phyloP scores from a whole-genome alignment of 2,888 invertebrate species.

The Pinctada fucata region DNA sequence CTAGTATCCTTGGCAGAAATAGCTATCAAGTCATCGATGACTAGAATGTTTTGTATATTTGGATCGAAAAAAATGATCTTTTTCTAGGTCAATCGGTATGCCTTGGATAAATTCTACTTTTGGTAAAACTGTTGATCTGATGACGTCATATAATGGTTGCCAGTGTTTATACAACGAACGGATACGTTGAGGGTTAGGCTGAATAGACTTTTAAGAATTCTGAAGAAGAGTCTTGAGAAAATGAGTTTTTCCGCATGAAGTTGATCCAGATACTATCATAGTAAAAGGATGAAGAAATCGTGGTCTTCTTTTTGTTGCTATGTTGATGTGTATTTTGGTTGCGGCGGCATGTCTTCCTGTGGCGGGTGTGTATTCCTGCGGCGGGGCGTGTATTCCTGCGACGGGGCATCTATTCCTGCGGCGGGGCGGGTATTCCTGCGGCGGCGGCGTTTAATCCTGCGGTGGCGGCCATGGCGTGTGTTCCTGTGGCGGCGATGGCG shows the following conservation, averaged over 20 bases:
- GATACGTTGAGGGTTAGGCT: conserved; percentile 33
- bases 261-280: conserved; percentile 17
- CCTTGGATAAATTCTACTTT: conserved; percentile 11
- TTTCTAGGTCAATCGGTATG: too few relatives aligned
- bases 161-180: conserved; percentile 41
- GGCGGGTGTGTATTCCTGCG: not conserved
- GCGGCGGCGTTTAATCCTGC: too few relatives aligned
- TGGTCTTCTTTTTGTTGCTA: not conserved
- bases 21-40: conserved; percentile 40
- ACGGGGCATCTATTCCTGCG: too few relatives aligned
- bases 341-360: conserved; percentile 1
- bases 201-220: not conserved
- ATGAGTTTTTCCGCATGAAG: conserved; percentile 22
- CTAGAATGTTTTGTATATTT: conserved; percentile 27
- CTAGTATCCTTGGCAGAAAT: conserved; percentile 20
- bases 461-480: not conserved
- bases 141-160: conserved; percentile 44
- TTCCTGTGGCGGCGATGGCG: too few relatives aligned
- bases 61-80: conserved; percentile 12
- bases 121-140: conserved; percentile 33
- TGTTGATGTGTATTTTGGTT: too few relatives aligned
- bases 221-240: conserved; percentile 19
- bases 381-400: too few relatives aligned
- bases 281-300: conserved; percentile 30
- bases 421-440: too few relatives aligned